phyloP scores from a whole-genome alignment of 2,888 invertebrate genomes.

The Rotaria magnacalcarata region DNA sequence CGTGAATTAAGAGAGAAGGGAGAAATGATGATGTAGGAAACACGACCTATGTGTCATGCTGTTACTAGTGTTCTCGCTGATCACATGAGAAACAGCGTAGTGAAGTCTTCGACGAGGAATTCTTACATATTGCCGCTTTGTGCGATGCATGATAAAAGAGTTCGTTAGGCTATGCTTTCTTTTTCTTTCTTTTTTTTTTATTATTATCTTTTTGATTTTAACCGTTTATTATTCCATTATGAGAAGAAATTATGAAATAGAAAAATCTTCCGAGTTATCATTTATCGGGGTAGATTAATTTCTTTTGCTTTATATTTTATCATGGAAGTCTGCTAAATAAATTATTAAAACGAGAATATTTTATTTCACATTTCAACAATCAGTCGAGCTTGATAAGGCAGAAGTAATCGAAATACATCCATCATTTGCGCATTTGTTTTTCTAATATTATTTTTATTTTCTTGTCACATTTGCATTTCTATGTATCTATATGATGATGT shows the following conservation, averaged over 20 bases:
- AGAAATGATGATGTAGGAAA: neutral
- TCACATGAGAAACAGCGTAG: neutral
- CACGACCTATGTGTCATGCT: neutral
- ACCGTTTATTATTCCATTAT: neutral
- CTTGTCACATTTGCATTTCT: slow-evolving; percentile 5
- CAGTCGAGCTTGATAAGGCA: neutral
- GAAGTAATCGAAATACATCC: neutral
- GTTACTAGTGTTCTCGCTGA: neutral
- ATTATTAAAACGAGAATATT: too few species aligned
- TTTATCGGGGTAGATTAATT: neutral
- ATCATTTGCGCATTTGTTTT: neutral
- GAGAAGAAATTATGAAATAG: neutral
- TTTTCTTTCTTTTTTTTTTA: neutral
- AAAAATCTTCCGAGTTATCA: neutral
- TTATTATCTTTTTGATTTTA: neutral
- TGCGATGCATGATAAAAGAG: neutral
- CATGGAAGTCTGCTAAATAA: neutral
- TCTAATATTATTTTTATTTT: neutral
- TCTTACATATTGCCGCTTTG: neutral
- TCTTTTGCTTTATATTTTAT: neutral
- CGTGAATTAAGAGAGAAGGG: neutral
- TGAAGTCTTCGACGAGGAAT: neutral
- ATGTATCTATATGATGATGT: neutral
- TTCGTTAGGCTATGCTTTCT: neutral
- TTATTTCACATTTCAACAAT: too few species aligned